Percentiles rank a stretch among this genome's conserved stretches.
phyloP scores from a whole-genome alignment of 2,888 invertebrate genomes.

The Polymixis flavicincta region DNA sequence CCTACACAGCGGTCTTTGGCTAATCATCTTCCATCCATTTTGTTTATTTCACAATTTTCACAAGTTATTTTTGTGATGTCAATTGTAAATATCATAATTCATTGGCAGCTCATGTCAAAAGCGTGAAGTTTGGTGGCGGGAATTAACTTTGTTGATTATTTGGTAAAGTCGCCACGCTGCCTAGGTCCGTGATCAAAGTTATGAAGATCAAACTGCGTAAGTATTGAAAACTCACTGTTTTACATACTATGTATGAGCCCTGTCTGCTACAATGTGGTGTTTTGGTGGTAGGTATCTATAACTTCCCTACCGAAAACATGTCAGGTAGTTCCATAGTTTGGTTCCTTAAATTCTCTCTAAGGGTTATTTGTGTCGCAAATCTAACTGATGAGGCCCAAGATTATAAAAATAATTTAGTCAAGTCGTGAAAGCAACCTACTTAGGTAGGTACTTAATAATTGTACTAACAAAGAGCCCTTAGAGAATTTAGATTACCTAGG shows the following conservation, averaged over 20 bases:
- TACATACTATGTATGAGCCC: not conserved
- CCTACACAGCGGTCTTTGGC: slow-evolving; percentile 69
- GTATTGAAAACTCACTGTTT: slow-evolving; percentile 64
- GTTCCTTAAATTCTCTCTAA: too few species aligned
- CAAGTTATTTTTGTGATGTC: slow-evolving; percentile 68
- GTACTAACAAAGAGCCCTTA: too few species aligned
- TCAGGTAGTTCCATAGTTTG: not conserved
- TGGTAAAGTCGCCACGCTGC: slow-evolving; percentile 85
- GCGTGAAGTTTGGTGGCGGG: slow-evolving; percentile 79
- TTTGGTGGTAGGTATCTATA: not conserved
- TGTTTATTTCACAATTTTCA: slow-evolving; percentile 62
- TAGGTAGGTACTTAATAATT: not conserved
- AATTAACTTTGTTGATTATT: slow-evolving; percentile 75
- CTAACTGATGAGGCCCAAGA: not conserved
- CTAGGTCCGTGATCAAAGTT: slow-evolving; percentile 89
- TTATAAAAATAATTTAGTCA: not conserved
- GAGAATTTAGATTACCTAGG: not conserved
- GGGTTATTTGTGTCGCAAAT: slow-evolving; percentile 15
- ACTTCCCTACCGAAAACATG: not conserved
- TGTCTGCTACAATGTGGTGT: slow-evolving; percentile 1
- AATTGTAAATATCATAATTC: slow-evolving; percentile 67
- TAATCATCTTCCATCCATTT: slow-evolving; percentile 66
- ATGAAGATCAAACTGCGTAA: slow-evolving; percentile 90
- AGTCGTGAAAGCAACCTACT: not conserved
- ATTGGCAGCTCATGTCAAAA: slow-evolving; percentile 78